phyloP scores from a whole-genome alignment of 2,113 vertebrate species.

The Phainopepla nitens region DNA sequence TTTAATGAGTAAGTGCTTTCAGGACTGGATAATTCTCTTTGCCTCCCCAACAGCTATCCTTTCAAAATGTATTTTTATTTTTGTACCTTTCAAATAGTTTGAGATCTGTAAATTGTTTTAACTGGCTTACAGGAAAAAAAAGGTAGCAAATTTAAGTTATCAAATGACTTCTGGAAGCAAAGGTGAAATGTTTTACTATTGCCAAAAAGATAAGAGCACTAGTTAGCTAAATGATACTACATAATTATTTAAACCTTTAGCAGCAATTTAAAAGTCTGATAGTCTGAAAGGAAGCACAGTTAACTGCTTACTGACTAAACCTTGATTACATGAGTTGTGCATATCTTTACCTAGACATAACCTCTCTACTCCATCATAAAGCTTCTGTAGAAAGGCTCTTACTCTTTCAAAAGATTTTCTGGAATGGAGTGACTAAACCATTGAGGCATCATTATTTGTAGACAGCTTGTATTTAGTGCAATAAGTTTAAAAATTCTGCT shows the following conservation, averaged over 20 bases:
- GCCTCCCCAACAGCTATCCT: neutral
- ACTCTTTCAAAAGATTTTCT: slow-evolving; percentile 68
- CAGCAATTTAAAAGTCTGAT: slow-evolving; percentile 65
- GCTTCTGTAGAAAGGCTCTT: slow-evolving; percentile 59
- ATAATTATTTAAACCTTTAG: neutral
- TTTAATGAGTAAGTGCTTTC: neutral
- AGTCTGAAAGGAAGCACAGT: slow-evolving; percentile 76
- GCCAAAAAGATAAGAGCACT: slow-evolving; percentile 69
- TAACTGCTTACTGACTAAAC: slow-evolving; percentile 62
- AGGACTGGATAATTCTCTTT: neutral
- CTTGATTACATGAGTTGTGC: slow-evolving; percentile 14
- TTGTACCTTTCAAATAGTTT: neutral
- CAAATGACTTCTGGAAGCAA: slow-evolving; percentile 68
- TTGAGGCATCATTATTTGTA: slow-evolving; percentile 70
- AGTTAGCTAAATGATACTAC: slow-evolving; percentile 45
- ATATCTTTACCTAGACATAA: slow-evolving; percentile 29
- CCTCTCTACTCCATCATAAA: slow-evolving; percentile 39
- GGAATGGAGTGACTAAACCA: slow-evolving; percentile 70
- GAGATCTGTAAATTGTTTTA: neutral
- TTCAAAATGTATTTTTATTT: neutral
- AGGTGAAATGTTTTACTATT: slow-evolving; percentile 67
- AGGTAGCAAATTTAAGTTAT: slow-evolving; percentile 52
- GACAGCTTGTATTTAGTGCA: slow-evolving; percentile 80
- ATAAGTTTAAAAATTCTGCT: slow-evolving; percentile 82
- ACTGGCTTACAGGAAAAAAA: slow-evolving; percentile 60